Conservation (phyloP, 1,140 invertebrate species). For the Drosophila murphyi region DNA sequence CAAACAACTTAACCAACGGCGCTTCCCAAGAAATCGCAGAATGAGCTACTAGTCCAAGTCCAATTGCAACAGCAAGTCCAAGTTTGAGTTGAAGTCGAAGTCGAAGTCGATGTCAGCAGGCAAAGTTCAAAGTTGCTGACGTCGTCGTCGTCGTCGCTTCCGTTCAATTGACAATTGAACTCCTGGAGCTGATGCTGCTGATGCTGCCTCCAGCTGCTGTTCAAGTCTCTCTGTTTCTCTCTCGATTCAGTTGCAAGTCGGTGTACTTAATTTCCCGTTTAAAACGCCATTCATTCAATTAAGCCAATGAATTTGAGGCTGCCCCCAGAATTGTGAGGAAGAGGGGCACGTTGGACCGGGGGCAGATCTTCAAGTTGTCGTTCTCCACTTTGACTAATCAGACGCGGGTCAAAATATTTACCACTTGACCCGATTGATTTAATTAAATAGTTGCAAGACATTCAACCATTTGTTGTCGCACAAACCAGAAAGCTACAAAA, state of each 20-base stretch:
- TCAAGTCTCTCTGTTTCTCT: not conserved
- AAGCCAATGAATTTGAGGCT: conserved; percentile 84
- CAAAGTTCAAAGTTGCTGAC: conserved; percentile 71
- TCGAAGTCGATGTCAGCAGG: conserved; percentile 20
- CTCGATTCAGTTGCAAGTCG: conserved; percentile 38
- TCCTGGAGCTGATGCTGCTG: conserved; percentile 18
- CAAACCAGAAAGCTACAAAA: conserved; percentile 41
- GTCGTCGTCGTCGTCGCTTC: conserved; percentile 50
- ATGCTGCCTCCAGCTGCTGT: not conserved
- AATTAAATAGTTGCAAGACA: conserved; percentile 84
- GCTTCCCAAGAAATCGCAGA: conserved; percentile 60
- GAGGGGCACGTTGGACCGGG: not conserved
- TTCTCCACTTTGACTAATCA: conserved; percentile 73
- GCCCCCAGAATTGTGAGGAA: conserved; percentile 21
- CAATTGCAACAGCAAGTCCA: not conserved
- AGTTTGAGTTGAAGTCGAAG: conserved; percentile 28
- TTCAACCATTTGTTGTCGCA: conserved; percentile 74
- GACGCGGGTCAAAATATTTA: conserved; percentile 85
- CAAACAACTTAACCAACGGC: not conserved
- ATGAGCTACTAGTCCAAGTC: conserved; percentile 7
- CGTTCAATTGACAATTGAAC: conserved; percentile 82
- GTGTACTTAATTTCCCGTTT: conserved; percentile 81
- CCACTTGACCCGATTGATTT: conserved; percentile 85
- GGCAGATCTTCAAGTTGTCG: conserved; percentile 36
- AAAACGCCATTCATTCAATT: conserved; percentile 84